Evolutionary conservation across 1,140 invertebrate species (phyloP), one percentile per base, ranked within the genome.

Genomic region (Nebria ingens): DNA sequence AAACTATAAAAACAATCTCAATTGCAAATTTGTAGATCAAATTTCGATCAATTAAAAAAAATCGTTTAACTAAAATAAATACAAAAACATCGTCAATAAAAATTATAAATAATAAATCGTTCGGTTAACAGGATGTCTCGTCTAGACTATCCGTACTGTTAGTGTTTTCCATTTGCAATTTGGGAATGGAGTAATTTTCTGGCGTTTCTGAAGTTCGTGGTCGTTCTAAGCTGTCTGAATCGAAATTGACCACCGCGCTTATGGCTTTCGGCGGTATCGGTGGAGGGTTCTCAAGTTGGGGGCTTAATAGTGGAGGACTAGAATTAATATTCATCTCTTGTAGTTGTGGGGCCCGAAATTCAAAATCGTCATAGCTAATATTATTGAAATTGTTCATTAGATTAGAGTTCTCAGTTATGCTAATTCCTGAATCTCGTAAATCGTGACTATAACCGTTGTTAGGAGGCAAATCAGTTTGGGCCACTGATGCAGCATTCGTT

Each of bases 321-420:
- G 68, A 60, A 15, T 61, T 66, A 45, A 77, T 67, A 21, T 69
- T 73, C 57, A 66, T 61, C 42, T 68, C 64, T 49, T 75, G 68
- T 17, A 68, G 66, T 20, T 68, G 68, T 53, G 77, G 74, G 29
- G 67, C 60, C 4, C 73, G 67, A 3, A 76, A 70, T 42, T 80
- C 77, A 53, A 78, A 80, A 12, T 80, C 78, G 56, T 79, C 78
- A 52, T 79, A 80, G 54, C 73, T 73, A 0, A 77, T 63, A 58
- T 79, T 77, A 60, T 79, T 79, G 51, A 78, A 68, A 61, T 78
- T 77, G 34, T 74, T 75, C n/a, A n/a, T n/a, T n/a, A 79, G 51
- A 42, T 76, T 75, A 12, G 74, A 68, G 25, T 74, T 61, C 61
- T 76, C 76, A 2, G 76, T 71, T 1, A 77, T 77, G 0, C 76